Evolutionary conservation across 1,140 invertebrate species (phyloP).

Genomic region (Asbolus verrucosus): DNA sequence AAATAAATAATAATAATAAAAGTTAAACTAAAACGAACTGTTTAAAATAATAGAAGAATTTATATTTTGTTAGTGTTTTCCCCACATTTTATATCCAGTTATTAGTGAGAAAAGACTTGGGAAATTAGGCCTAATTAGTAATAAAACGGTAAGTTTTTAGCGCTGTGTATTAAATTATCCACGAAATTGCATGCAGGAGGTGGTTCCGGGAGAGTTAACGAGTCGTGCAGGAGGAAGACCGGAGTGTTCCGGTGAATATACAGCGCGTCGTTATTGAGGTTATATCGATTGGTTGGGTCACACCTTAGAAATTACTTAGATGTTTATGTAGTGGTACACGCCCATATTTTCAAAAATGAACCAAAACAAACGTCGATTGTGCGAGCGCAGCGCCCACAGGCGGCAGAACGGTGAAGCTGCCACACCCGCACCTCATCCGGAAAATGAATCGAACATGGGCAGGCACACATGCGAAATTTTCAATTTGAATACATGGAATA

Average conservation of each 20-base stretch:
- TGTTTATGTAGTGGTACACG: slow-evolving; percentile 48
- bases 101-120: slow-evolving; percentile 46
- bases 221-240: too few species aligned
- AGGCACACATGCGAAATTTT: slow-evolving; percentile 8
- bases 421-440: slow-evolving; percentile 43
- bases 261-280: background rate
- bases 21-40: slow-evolving; percentile 39
- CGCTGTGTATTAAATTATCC: background rate
- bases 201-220: background rate
- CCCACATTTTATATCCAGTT: slow-evolving; percentile 22
- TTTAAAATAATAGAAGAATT: slow-evolving; percentile 28
- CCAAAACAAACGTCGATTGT: slow-evolving; percentile 54
- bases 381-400: slow-evolving; percentile 25
- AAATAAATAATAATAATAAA: too few species aligned
- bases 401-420: slow-evolving; percentile 26
- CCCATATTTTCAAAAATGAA: slow-evolving; percentile 56
- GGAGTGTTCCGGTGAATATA: too few species aligned
- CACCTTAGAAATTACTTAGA: slow-evolving; percentile 41
- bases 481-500: slow-evolving; percentile 29
- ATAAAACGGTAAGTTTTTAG: slow-evolving; percentile 39
- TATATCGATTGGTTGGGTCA: slow-evolving; percentile 37
- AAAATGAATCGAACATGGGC: slow-evolving; percentile 7
- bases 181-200: slow-evolving; percentile 26
- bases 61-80: slow-evolving; percentile 48
- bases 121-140: slow-evolving; percentile 43